Percentiles rank a stretch among this genome's conserved stretches.
Conservation (phyloP, 2,797 vertebrate genomes). For the Antennarius maculatus region DNA sequence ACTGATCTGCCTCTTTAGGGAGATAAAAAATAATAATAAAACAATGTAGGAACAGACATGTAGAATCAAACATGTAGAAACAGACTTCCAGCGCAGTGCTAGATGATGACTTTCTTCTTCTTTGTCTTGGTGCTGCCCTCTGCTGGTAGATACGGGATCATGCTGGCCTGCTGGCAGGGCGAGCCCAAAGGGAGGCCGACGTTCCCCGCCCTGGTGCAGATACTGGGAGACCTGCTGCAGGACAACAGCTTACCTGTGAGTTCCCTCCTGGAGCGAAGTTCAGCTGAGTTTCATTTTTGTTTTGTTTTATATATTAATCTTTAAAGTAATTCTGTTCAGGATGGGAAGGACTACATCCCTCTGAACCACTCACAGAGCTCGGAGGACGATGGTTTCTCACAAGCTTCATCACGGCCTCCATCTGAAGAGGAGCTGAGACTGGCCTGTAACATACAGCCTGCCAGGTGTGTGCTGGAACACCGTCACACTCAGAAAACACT, state of each 20-base stretch:
- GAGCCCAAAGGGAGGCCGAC: slow-evolving; percentile 93
- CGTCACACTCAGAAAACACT: too few relatives aligned
- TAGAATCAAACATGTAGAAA: not conserved
- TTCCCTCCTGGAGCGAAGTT: not conserved
- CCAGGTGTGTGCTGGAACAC: slow-evolving; percentile 76
- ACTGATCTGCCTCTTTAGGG: not conserved
- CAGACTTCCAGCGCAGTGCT: too few relatives aligned
- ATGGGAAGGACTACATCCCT: slow-evolving; percentile 87
- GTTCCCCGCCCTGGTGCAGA: slow-evolving; percentile 92
- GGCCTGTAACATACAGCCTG: slow-evolving; percentile 87
- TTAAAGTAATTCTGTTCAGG: slow-evolving; percentile 67
- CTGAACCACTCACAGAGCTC: slow-evolving; percentile 90
- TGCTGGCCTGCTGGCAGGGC: slow-evolving; percentile 97
- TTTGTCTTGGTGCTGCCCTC: slow-evolving; percentile 62
- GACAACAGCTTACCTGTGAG: slow-evolving; percentile 89
- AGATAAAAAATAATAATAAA: not conserved
- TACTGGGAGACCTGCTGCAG: slow-evolving; percentile 93
- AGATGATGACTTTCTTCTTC: not conserved
- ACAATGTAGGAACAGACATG: not conserved
- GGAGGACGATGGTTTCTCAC: slow-evolving; percentile 94
- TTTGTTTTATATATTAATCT: not conserved
- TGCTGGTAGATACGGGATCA: slow-evolving; percentile 91
- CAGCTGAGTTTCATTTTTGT: not conserved
- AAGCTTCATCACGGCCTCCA: slow-evolving; percentile 87
- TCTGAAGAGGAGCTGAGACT: slow-evolving; percentile 87